These are phyloP conservation scores for Barnardius zonarius DNA, from an alignment of 2,113 vertebrate genomes.

Conservation along the genomic window DNA sequence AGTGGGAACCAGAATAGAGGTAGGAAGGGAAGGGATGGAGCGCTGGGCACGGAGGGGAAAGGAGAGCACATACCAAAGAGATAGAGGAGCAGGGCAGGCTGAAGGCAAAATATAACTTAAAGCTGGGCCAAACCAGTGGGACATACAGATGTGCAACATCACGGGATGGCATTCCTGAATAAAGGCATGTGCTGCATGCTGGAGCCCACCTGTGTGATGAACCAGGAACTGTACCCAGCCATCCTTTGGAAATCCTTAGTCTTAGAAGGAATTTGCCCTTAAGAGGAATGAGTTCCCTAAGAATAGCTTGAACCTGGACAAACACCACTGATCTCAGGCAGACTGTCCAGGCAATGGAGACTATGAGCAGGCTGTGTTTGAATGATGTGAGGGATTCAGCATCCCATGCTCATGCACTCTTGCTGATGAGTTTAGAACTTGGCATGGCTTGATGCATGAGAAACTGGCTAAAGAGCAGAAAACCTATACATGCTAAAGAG, in stretches of 20 bases:
- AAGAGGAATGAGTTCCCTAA: not conserved
- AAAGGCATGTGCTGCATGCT: not conserved
- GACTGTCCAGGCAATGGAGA: not conserved
- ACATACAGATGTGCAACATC: not conserved
- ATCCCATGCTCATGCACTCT: not conserved
- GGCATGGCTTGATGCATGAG: not conserved
- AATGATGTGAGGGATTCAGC: not conserved
- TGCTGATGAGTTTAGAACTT: not conserved
- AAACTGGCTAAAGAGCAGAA: conserved; percentile 1
- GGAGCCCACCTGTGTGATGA: not conserved
- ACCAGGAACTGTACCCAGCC: not conserved
- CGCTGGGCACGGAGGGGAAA: not conserved
- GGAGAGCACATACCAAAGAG: not conserved
- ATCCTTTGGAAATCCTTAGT: not conserved
- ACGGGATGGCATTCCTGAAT: not conserved
- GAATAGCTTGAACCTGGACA: not conserved
- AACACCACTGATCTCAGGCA: not conserved
- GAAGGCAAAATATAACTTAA: not conserved
- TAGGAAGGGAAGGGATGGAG: not conserved
- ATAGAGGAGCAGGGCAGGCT: not conserved
- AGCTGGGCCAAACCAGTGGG: not conserved
- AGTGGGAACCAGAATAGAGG: not conserved
- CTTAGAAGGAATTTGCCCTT: not conserved
- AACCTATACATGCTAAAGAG: not conserved
- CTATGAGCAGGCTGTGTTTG: not conserved